phyloP scores from a whole-genome alignment of 2,797 vertebrate genomes.

The Cyprinodon diabolis region DNA sequence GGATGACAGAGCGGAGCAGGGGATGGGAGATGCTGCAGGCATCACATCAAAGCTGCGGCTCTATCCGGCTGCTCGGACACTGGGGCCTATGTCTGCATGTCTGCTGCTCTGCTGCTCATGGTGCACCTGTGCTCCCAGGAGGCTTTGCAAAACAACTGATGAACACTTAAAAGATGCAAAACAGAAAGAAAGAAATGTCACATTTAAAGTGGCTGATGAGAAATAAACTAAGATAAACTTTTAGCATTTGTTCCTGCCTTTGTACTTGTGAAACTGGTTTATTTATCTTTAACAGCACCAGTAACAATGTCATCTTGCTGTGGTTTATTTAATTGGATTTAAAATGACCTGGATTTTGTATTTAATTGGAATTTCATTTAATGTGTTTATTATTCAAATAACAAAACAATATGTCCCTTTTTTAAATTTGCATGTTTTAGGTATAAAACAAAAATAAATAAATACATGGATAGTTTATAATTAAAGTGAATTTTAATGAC shows the following conservation, averaged over 20 bases:
- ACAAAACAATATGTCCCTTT: background rate
- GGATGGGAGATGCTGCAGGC: conserved; percentile 67
- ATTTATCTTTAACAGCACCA: background rate
- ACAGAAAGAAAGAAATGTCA: background rate
- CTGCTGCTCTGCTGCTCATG: conserved; percentile 31
- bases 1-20: conserved; percentile 50
- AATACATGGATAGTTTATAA: background rate
- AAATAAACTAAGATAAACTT: background rate
- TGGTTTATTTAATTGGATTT: background rate
- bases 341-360: background rate
- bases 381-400: background rate
- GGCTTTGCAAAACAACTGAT: conserved; percentile 36
- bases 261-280: background rate
- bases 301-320: background rate
- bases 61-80: conserved; percentile 71
- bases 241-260: background rate
- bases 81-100: conserved; percentile 62
- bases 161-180: conserved; percentile 8
- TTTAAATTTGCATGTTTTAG: too few species aligned
- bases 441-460: background rate
- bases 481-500: background rate
- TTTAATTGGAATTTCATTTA: background rate
- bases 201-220: background rate
- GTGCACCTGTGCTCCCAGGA: conserved; percentile 70
- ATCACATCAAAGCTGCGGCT: conserved; percentile 75